Conservation (phyloP, 1,140 invertebrate species). For the Penaeus chinensis region DNA sequence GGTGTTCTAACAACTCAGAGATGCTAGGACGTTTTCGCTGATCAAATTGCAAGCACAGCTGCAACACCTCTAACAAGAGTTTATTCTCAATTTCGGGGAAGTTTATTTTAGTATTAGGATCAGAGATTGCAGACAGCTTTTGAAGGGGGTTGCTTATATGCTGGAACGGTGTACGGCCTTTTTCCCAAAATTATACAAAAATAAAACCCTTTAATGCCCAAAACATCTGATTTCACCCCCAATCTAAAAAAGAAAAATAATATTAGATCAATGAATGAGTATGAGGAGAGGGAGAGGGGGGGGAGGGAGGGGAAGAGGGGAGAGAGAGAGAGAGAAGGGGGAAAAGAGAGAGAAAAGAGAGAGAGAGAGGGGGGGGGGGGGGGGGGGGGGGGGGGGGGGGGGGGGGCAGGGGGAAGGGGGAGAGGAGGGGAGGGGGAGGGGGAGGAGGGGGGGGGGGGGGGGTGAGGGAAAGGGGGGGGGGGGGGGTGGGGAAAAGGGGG, state of each 20-base stretch:
- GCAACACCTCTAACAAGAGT: slow-evolving; percentile 74
- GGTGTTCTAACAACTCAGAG: slow-evolving; percentile 77
- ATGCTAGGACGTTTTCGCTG: slow-evolving; percentile 78
- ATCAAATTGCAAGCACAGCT: slow-evolving; percentile 79
- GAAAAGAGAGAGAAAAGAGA: background rate
- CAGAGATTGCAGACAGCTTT: slow-evolving; percentile 87
- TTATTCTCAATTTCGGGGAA: slow-evolving; percentile 74
- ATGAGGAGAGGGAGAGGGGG: background rate
- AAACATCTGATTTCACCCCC: slow-evolving; percentile 93
- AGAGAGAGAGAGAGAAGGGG: background rate
- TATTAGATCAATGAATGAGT: background rate
- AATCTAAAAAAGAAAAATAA: slow-evolving; percentile 74
- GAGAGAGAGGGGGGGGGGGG: too few relatives aligned
- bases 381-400: too few relatives aligned
- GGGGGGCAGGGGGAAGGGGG: too few relatives aligned
- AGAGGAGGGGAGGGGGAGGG: too few relatives aligned
- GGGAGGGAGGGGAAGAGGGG: background rate
- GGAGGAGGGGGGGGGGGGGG: too few relatives aligned
- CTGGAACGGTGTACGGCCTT: slow-evolving; percentile 90
- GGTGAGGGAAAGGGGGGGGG: too few relatives aligned
- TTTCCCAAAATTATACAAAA: slow-evolving; percentile 90
- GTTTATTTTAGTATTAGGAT: slow-evolving; percentile 80
- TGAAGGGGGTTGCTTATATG: slow-evolving; percentile 78
- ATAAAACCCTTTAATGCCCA: slow-evolving; percentile 99
- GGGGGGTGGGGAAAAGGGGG: too few relatives aligned